phyloP scores from a whole-genome alignment of 2,888 invertebrate species.

The Cosmia trapezina region DNA sequence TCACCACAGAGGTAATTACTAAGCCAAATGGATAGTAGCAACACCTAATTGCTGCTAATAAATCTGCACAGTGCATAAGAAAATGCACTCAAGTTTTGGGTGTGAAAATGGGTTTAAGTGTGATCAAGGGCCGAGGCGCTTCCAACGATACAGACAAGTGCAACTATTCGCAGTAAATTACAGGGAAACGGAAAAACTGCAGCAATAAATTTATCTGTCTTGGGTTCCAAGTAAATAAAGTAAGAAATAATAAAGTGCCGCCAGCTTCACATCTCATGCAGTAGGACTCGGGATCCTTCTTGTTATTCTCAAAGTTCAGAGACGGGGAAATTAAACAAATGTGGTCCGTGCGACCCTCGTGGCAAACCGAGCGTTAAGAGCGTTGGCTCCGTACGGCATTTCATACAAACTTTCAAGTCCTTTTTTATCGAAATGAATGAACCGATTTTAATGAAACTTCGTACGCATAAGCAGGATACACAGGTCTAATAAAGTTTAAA shows the following conservation, averaged over 20 bases:
- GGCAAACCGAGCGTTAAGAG: conserved; percentile 54
- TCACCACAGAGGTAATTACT: conserved; percentile 67
- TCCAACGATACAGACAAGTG: conserved; percentile 26
- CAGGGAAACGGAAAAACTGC: conserved; percentile 60
- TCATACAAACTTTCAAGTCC: too few species aligned
- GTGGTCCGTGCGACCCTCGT: conserved; percentile 55
- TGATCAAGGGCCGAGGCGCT: conserved; percentile 41
- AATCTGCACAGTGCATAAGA: conserved; percentile 65
- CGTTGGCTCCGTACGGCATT: too few species aligned
- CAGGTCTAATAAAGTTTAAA: too few species aligned
- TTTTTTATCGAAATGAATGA: too few species aligned
- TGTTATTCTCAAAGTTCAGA: conserved; percentile 55
- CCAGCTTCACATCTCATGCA: conserved; percentile 49
- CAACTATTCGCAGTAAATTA: conserved; percentile 50
- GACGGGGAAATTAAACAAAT: conserved; percentile 61
- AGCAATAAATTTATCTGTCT: conserved; percentile 62
- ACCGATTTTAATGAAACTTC: too few species aligned
- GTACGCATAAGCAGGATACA: too few species aligned
- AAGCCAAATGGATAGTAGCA: conserved; percentile 63
- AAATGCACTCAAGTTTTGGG: conserved; percentile 54
- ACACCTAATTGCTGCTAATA: conserved; percentile 69
- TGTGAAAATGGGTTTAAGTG: conserved; percentile 49
- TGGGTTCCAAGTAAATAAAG: conserved; percentile 51
- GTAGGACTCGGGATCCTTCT: conserved; percentile 19
- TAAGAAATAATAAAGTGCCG: conserved; percentile 58